phyloP scores from a whole-genome alignment of 2,113 vertebrate species.

The Corythornis vintsioides region DNA sequence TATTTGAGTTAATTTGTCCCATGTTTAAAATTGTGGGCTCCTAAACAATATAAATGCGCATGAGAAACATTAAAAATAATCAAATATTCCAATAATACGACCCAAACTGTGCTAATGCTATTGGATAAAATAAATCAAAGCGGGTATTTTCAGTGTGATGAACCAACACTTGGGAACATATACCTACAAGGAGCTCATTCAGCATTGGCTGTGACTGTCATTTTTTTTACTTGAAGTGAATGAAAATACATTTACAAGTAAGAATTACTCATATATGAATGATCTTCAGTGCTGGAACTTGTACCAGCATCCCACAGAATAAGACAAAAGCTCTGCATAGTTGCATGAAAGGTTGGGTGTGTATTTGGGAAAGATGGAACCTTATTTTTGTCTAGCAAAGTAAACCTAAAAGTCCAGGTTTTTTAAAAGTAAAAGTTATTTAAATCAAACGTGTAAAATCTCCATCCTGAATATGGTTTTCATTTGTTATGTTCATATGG shows the following conservation, averaged over 20 bases:
- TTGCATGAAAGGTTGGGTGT: background rate
- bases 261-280: background rate
- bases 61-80: conserved; percentile 46
- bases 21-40: background rate
- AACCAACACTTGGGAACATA: background rate
- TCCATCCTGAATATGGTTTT: background rate
- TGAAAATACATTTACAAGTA: background rate
- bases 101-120: background rate
- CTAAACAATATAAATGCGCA: conserved; percentile 9
- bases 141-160: background rate
- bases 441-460: background rate
- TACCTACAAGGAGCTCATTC: background rate
- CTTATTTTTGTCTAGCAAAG: background rate
- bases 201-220: background rate
- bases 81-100: conserved; percentile 41
- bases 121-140: background rate
- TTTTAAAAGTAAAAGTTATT: background rate
- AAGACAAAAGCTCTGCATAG: background rate
- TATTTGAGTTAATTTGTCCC: conserved; percentile 43
- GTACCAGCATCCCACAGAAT: background rate
- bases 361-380: background rate
- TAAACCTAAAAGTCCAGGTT: background rate
- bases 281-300: background rate
- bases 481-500: background rate
- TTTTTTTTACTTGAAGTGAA: background rate